Evolutionary conservation across 2,113 vertebrate genomes (phyloP).

Genomic region (Echinops telfairi): DNA sequence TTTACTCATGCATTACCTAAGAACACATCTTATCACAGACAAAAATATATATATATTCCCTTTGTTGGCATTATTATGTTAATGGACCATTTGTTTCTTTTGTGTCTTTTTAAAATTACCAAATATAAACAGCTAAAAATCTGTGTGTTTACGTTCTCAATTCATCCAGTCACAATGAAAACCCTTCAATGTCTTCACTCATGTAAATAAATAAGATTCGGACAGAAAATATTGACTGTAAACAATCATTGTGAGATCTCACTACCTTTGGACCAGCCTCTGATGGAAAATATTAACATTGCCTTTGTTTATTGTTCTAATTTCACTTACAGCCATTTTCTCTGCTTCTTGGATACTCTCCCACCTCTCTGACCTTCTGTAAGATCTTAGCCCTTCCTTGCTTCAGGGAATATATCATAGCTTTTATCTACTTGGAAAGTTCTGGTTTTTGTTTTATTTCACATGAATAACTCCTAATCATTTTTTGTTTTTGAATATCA

Average conservation of each 20-base stretch:
- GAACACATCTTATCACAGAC: too few relatives aligned
- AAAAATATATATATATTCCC: not conserved
- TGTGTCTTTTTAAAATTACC: conserved; percentile 27
- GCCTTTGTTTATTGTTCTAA: not conserved
- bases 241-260: too few relatives aligned
- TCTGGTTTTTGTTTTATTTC: conserved; percentile 44
- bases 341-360: not conserved
- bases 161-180: not conserved
- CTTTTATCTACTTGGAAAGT: conserved; percentile 14
- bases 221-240: conserved; percentile 29
- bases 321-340: not conserved
- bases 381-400: conserved; percentile 33
- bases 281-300: not conserved
- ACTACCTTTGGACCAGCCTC: too few relatives aligned
- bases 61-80: not conserved
- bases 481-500: not conserved
- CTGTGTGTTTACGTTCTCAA: not conserved
- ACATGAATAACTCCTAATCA: conserved; percentile 47
- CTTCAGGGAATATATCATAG: conserved; percentile 17
- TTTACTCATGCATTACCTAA: too few relatives aligned
- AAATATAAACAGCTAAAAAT: conserved; percentile 33
- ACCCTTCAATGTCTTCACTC: not conserved
- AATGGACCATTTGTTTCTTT: not conserved
- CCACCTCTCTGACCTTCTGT: not conserved
- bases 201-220: too few relatives aligned